Evolutionary conservation across 2,888 invertebrate species (phyloP), one percentile per base, ranked within the genome.

Genomic region (Dyspetes luteomarginatus): DNA sequence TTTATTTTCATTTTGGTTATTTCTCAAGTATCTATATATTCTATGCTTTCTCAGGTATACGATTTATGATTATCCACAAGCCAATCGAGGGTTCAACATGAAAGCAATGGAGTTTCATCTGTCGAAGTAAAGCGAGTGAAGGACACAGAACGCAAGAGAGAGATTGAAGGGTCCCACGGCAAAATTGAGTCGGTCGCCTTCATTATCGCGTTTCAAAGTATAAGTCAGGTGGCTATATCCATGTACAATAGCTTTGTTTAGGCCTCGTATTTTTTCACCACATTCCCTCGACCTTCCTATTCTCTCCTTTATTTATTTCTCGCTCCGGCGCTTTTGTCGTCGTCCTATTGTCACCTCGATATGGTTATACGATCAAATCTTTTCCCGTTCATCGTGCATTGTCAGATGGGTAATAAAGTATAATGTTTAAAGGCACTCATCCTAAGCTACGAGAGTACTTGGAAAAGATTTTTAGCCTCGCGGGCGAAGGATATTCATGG

Each of bases 391-490:
- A 74, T 67, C 78, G 43, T 58, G 65, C 62, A 69, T 67, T 52
- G 52, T 52, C 48, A 36, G 30, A n/a, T 24, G 19, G 12, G 45
- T 68, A 22, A 74, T 69, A 56, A 65, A 45, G 45, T 7, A 28
- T 50, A 75, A 75, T 71, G 65, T 75, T 65, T 67, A 68, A 72
- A 80, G 79, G 69, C 79, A 74, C 79, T 79, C 75, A 60, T 50
- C 67, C 19, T 65, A 71, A 80, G 68, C 71, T 26, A n/a, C 7
- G 65, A 30, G 45, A 71, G 60, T 60, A 71, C 60, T 56, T 9
- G 28, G 36, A 52, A 19, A 17, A 41, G 30, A n/a, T 12, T 56
- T 64, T 60, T 50, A 41, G 56, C 19, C 67, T 65, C 55, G 19
- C 60, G 65, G 64, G 77, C 58, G 41, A 26, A 50, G 36, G 60